Evolutionary conservation across 92 coral and sea anemone genomes (phyloP).

Genomic region (Palythoa caribaeorum): DNA sequence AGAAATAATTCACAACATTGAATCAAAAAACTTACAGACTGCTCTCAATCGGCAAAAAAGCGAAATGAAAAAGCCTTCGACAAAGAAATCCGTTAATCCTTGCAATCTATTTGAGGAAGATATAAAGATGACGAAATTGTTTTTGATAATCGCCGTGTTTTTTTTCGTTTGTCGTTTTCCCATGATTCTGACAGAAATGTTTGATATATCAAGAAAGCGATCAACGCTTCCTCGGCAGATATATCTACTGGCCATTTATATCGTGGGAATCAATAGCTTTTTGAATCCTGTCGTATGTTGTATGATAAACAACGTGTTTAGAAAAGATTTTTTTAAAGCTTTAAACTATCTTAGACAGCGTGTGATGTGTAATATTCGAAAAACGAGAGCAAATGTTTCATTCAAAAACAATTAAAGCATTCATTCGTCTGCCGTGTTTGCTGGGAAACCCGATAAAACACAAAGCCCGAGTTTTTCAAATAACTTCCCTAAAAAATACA

Average conservation of each 20-base stretch:
- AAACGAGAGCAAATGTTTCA: no score
- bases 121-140: constrained; percentile 16
- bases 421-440: no score
- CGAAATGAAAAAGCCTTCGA: neutral
- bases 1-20: neutral
- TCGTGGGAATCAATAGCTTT: constrained; percentile 67
- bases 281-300: constrained; percentile 83
- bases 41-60: neutral
- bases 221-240: constrained; percentile 77
- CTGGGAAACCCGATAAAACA: no score
- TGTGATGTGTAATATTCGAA: neutral
- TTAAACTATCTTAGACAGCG: neutral
- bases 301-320: constrained; percentile 70
- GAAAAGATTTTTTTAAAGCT: constrained; percentile 65
- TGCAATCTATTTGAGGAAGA: constrained; percentile 3
- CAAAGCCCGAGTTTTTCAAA: no score
- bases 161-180: constrained; percentile 6
- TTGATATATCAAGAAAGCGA: constrained; percentile 58
- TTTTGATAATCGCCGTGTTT: constrained; percentile 14
- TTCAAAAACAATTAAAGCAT: no score
- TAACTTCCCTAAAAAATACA: no score
- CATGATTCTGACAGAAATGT: constrained; percentile 21
- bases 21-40: neutral
- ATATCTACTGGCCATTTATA: constrained; percentile 71
- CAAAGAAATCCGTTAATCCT: neutral